Conservation (phyloP, 2,888 invertebrate species). For the Sipha maydis region DNA sequence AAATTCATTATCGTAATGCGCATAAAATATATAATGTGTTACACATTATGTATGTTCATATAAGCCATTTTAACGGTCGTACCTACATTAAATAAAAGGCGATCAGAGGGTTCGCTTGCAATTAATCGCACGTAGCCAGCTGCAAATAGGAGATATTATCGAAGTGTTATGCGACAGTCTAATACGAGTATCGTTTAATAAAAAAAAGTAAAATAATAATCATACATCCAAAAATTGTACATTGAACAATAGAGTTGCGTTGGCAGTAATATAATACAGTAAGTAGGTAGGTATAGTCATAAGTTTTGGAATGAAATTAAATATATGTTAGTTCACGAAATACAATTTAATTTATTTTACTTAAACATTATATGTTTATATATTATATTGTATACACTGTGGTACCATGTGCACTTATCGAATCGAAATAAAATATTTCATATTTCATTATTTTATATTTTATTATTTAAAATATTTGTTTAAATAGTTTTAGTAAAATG, state of each 20-base stretch:
- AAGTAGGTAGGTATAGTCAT: neutral
- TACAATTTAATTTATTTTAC: neutral
- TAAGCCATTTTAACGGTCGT: neutral
- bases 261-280: neutral
- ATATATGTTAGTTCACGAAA: neutral
- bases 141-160: neutral
- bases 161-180: neutral
- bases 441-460: too few relatives aligned
- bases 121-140: neutral
- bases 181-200: neutral
- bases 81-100: constrained; percentile 18
- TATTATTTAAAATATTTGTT: too few relatives aligned
- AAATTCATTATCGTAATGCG: neutral
- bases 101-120: neutral
- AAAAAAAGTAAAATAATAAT: neutral
- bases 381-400: neutral
- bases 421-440: neutral
- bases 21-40: neutral
- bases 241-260: neutral
- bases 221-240: neutral
- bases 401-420: neutral
- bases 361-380: neutral
- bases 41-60: neutral
- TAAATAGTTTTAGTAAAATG: neutral
- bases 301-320: neutral